These are phyloP conservation scores for Conistra vaccinii DNA, from an alignment of 2,888 invertebrate species.

Conservation along the genomic window DNA sequence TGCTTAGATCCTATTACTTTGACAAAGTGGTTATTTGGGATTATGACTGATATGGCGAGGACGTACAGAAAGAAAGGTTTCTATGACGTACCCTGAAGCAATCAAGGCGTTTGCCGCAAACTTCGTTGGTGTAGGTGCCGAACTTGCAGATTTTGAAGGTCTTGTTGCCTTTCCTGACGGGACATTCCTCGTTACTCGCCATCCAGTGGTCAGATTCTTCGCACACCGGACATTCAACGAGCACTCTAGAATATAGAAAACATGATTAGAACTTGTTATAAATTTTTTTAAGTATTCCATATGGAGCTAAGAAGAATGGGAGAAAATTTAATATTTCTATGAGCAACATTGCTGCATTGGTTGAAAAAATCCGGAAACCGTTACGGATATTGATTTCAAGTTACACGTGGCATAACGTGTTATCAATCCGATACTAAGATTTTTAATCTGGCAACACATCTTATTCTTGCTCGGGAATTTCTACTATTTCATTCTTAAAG, in stretches of 20 bases:
- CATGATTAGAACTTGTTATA: background rate
- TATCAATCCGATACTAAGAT: background rate
- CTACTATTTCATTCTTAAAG: background rate
- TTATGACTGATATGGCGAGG: background rate
- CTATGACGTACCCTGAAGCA: constrained; percentile 79
- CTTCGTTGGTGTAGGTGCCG: constrained; percentile 82
- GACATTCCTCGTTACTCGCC: constrained; percentile 78
- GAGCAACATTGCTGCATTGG: background rate
- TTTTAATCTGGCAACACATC: constrained; percentile 28
- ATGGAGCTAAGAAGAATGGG: background rate
- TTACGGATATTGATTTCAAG: background rate
- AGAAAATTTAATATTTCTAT: background rate
- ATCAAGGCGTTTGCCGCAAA: constrained; percentile 82
- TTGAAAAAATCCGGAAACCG: background rate
- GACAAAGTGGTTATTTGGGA: background rate
- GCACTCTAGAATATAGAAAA: constrained; percentile 61
- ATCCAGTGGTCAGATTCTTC: constrained; percentile 74
- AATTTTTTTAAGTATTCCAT: background rate
- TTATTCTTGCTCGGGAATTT: background rate
- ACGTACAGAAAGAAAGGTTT: no score
- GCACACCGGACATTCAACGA: constrained; percentile 86
- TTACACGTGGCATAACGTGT: background rate
- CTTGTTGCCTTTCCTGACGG: constrained; percentile 75
- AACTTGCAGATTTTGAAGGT: constrained; percentile 79
- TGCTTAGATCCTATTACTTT: background rate